Percentiles rank a stretch among this genome's conserved stretches.
phyloP scores from a whole-genome alignment of 92 coral and sea anemone genomes.

The Micromussa lordhowensis region DNA sequence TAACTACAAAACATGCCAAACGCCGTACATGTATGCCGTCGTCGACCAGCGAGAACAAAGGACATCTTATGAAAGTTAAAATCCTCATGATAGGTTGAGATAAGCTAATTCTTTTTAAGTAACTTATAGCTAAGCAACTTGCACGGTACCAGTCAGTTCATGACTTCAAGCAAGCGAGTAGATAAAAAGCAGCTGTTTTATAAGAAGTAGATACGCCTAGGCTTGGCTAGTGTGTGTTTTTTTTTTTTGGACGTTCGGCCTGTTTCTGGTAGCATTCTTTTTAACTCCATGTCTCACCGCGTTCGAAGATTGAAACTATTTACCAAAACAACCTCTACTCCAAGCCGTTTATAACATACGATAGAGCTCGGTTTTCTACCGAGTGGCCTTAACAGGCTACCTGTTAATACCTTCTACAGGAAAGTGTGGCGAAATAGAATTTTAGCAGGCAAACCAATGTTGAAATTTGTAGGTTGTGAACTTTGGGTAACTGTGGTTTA shows the following conservation, averaged over 20 bases:
- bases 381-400: not conserved
- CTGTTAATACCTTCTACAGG: not conserved
- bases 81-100: not conserved
- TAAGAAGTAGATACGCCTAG: not conserved
- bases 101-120: slow-evolving; percentile 28
- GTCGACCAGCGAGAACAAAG: not conserved
- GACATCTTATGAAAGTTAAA: not conserved
- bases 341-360: not conserved
- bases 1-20: not conserved
- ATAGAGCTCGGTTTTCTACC: not conserved
- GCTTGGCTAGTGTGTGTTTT: not conserved
- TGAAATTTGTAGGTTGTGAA: not conserved
- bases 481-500: not conserved
- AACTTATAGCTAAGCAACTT: not conserved
- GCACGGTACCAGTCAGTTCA: not conserved
- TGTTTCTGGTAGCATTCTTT: not conserved
- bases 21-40: not conserved
- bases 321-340: not conserved
- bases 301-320: not conserved
- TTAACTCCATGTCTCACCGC: not conserved
- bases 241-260: not conserved
- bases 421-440: not conserved
- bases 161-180: not conserved
- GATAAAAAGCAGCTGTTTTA: not conserved
- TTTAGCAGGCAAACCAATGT: not conserved